phyloP scores from a whole-genome alignment of 1,140 invertebrate genomes.

The Triops cancriformis region DNA sequence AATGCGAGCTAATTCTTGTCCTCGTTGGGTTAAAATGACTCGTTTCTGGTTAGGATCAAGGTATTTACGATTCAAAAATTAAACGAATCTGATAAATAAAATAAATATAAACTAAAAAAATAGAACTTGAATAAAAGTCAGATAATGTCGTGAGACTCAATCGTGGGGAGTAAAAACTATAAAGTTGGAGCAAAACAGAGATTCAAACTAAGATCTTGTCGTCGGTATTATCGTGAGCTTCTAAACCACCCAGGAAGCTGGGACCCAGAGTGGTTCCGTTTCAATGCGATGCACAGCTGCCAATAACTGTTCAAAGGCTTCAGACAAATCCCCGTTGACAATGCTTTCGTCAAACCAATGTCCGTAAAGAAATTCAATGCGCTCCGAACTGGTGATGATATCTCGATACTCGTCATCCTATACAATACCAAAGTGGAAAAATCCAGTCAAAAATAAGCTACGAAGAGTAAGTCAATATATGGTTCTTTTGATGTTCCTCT shows the following conservation, averaged over 20 bases:
- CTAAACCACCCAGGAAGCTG: slow-evolving; percentile 71
- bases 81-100: not conserved
- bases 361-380: slow-evolving; percentile 88
- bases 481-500: no score
- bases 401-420: slow-evolving; percentile 89
- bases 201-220: not conserved
- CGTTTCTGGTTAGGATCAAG: no score
- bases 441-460: slow-evolving; percentile 13
- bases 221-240: not conserved
- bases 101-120: not conserved
- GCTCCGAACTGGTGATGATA: slow-evolving; percentile 73
- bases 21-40: no score
- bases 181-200: not conserved
- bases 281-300: slow-evolving; percentile 74
- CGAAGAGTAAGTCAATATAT: slow-evolving; percentile 27
- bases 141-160: not conserved
- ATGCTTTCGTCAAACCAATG: slow-evolving; percentile 92
- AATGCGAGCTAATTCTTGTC: no score
- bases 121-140: not conserved
- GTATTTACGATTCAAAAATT: no score
- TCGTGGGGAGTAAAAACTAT: not conserved
- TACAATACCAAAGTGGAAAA: slow-evolving; percentile 34
- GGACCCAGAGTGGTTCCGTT: slow-evolving; percentile 92
- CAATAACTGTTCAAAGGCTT: slow-evolving; percentile 78
- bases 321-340: slow-evolving; percentile 78